Base-by-base conservation (phyloP, 2,797 vertebrate species). In the Bufotes viridis region DNA sequence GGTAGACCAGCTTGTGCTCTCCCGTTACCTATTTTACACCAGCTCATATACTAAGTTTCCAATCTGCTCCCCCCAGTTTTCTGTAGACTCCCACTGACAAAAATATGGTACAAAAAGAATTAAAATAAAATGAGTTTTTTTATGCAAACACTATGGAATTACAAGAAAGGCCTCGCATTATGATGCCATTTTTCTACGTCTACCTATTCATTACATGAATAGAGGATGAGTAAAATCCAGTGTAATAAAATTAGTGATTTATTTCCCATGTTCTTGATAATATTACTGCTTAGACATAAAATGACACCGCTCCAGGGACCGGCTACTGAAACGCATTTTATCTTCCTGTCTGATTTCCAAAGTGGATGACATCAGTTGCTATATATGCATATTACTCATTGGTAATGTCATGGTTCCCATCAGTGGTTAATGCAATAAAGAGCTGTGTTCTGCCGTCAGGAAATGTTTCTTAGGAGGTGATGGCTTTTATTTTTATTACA, bases 351-450 rank as follows among this genome's bases (percentile, higher is more conserved):
- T 80, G 57, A 57, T 88, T 78, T 65, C 57, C n/a, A 82, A 55
- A 82, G 87, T 70, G 53, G 63, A 84, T 88, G 57, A 88, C 87
- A 88, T 84, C 81, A 88, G 61, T 22, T 78, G 63, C 87, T 88
- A 79, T 88, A 69, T 88, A 84, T 84, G 74, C 63, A 65, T 75
- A 42, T 88, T 78, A 88, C 74, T 88, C 87, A 83, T 70, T 84
- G 34, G 17, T 69, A 84, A 69, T 57, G 53, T 70, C 78, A 70
- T 88, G 53, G 84, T 78, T 69, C 83, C 74, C 83, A 60, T 78
- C 61, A 81, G 24, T 82, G 72, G 75, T 60, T 88, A 84, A 88
- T 79, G 81, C 24, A 84, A 88, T 88, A 84, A 78, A 82, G 82
- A 82, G 69, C 26, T 15, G 18, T 78, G 72, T 8, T 76, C 53